Percentiles rank a stretch among this genome's conserved stretches.
Conservation (phyloP, 2,113 vertebrate species). For the Taurulus bubalis region DNA sequence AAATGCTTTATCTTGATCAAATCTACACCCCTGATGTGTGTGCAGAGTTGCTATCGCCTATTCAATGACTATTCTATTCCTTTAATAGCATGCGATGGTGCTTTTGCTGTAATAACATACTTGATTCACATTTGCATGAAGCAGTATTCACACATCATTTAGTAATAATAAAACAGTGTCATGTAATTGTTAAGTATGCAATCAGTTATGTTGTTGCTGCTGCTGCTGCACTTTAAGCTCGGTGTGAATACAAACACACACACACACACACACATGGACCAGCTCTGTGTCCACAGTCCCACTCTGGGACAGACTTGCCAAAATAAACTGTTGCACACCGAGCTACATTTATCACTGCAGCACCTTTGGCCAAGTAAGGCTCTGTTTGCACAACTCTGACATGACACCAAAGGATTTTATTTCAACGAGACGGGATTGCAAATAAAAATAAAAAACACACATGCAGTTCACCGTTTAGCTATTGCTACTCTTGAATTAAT, state of each 20-base stretch:
- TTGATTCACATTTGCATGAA: background rate
- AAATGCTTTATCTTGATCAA: background rate
- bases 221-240: background rate
- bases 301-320: conserved; percentile 49
- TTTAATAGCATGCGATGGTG: background rate
- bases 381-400: conserved; percentile 36
- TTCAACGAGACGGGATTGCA: conserved; percentile 1
- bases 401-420: conserved; percentile 50
- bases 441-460: background rate
- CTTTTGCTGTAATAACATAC: background rate
- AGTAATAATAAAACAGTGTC: too few species aligned
- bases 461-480: background rate
- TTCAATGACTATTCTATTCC: background rate
- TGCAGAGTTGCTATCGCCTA: background rate
- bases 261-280: background rate
- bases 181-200: background rate
- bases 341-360: conserved; percentile 68
- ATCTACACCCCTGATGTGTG: background rate
- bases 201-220: background rate
- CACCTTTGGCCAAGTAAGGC: conserved; percentile 65
- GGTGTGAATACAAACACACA: background rate
- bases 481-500: background rate
- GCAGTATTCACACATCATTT: background rate
- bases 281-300: conserved; percentile 15
- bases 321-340: conserved; percentile 79